These are phyloP conservation scores for Tetheella fluctuosa DNA, from an alignment of 2,888 invertebrate species.

Conservation along the genomic window DNA sequence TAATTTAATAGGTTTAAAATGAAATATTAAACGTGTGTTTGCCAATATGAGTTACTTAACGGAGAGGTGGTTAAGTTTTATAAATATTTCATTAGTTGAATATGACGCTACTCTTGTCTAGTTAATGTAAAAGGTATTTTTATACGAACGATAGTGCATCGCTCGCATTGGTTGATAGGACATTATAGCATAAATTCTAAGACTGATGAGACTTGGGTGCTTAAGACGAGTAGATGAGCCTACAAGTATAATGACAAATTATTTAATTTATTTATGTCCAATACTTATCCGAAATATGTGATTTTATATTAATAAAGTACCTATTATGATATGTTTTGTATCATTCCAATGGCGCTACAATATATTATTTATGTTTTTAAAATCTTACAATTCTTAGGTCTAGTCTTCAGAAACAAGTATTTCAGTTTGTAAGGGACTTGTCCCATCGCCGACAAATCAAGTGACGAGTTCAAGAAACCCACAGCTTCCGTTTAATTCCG, in stretches of 20 bases:
- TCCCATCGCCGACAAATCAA: no score
- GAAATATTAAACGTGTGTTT: not conserved
- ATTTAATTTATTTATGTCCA: constrained; percentile 27
- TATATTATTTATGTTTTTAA: not conserved
- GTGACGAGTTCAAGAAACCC: no score
- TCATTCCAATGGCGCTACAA: constrained; percentile 29
- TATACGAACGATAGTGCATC: not conserved
- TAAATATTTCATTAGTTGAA: not conserved
- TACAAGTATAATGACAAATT: constrained; percentile 24
- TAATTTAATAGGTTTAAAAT: constrained; percentile 6
- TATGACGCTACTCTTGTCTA: not conserved
- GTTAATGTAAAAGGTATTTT: constrained; percentile 2
- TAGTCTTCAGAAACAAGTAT: not conserved
- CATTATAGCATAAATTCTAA: constrained; percentile 48
- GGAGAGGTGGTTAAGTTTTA: not conserved
- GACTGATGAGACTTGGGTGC: constrained; percentile 65
- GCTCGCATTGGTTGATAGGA: constrained; percentile 7
- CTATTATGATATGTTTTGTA: constrained; percentile 16
- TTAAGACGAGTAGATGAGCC: constrained; percentile 33
- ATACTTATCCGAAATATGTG: not conserved
- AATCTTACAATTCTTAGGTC: not conserved
- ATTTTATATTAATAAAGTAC: constrained; percentile 6
- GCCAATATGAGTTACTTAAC: not conserved
- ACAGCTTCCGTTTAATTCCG: no score
- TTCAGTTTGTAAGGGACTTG: not conserved